A percentile compares a stretch with the other conserved stretches of the same genome.
These are phyloP conservation scores for Cybosia mesomella DNA, from an alignment of 2,888 invertebrate genomes.

Conservation along the genomic window DNA sequence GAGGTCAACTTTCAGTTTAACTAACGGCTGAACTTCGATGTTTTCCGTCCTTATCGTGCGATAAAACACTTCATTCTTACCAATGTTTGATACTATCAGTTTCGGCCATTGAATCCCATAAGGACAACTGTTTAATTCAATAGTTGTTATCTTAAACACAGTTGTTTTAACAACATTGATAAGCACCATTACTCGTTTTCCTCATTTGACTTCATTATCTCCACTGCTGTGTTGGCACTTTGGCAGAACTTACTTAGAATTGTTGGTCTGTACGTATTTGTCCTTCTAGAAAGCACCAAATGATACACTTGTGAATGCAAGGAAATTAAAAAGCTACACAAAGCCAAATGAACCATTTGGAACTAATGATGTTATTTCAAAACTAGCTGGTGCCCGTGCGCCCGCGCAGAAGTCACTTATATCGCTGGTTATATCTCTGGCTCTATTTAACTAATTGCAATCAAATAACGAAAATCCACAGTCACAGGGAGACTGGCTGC, in stretches of 20 bases:
- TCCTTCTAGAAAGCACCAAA: not conserved
- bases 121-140: not conserved
- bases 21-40: too few species aligned
- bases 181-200: conserved; percentile 11
- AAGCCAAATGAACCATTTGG: too few species aligned
- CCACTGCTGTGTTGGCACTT: conserved; percentile 41
- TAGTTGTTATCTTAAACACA: not conserved
- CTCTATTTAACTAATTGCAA: too few species aligned
- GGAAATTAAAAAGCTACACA: not conserved
- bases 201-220: conserved; percentile 36
- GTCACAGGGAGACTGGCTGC: too few species aligned
- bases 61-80: not conserved
- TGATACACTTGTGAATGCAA: not conserved
- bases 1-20: too few species aligned
- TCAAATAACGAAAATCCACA: too few species aligned
- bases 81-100: not conserved
- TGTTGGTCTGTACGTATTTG: not conserved
- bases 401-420: too few species aligned
- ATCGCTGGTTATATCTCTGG: too few species aligned
- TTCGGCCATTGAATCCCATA: not conserved
- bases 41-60: not conserved
- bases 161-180: not conserved
- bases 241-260: conserved; percentile 26
- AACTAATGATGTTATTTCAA: too few species aligned
- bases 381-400: too few species aligned